These are phyloP conservation scores for Calliphora vicina DNA, from an alignment of 1,140 invertebrate species.

Conservation along the genomic window DNA sequence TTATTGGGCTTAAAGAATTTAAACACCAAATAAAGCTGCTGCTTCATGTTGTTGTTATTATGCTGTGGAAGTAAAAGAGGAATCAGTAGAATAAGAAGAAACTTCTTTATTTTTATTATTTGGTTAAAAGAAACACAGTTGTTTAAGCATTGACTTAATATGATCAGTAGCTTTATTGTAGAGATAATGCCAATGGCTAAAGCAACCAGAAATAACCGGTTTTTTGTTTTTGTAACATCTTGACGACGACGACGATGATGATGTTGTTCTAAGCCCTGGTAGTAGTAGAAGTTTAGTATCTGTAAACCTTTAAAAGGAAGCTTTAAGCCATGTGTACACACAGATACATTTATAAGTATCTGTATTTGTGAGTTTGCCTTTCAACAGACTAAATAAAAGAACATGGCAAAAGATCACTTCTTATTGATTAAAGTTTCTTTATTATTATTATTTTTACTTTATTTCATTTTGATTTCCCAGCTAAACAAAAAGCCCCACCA, in stretches of 20 bases:
- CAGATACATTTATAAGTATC: too few relatives aligned
- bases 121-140: slow-evolving; percentile 22
- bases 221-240: background rate
- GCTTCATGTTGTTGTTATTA: background rate
- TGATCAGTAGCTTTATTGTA: slow-evolving; percentile 32
- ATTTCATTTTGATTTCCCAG: background rate
- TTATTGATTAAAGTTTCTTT: slow-evolving; percentile 11
- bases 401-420: slow-evolving; percentile 11
- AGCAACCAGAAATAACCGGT: background rate
- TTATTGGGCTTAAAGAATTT: background rate
- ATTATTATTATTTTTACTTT: background rate
- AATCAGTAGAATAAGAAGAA: background rate
- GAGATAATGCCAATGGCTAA: slow-evolving; percentile 22
- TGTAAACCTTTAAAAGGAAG: background rate
- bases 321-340: background rate
- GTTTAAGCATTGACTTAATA: slow-evolving; percentile 33
- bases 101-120: background rate
- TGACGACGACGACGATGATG: slow-evolving; percentile 2
- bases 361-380: too few relatives aligned
- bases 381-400: background rate
- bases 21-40: background rate
- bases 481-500: background rate
- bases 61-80: background rate
- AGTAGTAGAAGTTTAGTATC: too few relatives aligned
- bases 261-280: background rate